A percentile compares a stretch with the other conserved stretches of the same genome.
These are phyloP conservation scores for Crenichthys baileyi DNA, from an alignment of 2,797 vertebrate species.

Conservation along the genomic window DNA sequence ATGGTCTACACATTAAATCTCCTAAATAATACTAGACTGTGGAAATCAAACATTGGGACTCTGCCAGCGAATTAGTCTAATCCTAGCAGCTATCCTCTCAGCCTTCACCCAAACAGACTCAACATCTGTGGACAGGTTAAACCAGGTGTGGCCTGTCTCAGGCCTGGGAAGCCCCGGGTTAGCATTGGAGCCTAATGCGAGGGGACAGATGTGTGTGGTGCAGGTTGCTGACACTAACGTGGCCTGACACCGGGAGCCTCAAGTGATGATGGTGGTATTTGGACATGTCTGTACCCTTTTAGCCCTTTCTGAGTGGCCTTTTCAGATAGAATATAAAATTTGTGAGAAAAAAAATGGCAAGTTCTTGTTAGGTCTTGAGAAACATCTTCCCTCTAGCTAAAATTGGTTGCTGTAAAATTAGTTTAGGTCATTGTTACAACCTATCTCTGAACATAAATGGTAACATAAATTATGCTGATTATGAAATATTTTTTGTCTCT, in stretches of 20 bases:
- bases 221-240: constrained; percentile 62
- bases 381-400: constrained; percentile 38
- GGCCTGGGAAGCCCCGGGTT: constrained; percentile 51
- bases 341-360: constrained; percentile 41
- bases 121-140: constrained; percentile 72
- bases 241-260: constrained; percentile 65
- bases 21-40: constrained; percentile 32
- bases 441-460: constrained; percentile 20
- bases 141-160: constrained; percentile 63
- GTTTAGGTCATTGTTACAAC: constrained; percentile 24
- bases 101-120: constrained; percentile 50
- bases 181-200: constrained; percentile 64
- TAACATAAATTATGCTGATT: constrained; percentile 24
- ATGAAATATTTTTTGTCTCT: neutral
- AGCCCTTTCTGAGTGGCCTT: constrained; percentile 59
- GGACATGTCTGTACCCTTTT: constrained; percentile 62
- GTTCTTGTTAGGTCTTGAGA: constrained; percentile 32
- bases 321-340: constrained; percentile 53
- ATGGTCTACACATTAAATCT: neutral
- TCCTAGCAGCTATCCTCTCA: constrained; percentile 35
- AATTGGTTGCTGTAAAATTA: constrained; percentile 35
- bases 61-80: constrained; percentile 42
- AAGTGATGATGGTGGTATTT: constrained; percentile 68
- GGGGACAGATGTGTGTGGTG: constrained; percentile 67
- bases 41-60: constrained; percentile 53